Evolutionary conservation across 2,888 invertebrate species (phyloP), one percentile per base, ranked within the genome.

Genomic region (Ichneumon xanthorius): DNA sequence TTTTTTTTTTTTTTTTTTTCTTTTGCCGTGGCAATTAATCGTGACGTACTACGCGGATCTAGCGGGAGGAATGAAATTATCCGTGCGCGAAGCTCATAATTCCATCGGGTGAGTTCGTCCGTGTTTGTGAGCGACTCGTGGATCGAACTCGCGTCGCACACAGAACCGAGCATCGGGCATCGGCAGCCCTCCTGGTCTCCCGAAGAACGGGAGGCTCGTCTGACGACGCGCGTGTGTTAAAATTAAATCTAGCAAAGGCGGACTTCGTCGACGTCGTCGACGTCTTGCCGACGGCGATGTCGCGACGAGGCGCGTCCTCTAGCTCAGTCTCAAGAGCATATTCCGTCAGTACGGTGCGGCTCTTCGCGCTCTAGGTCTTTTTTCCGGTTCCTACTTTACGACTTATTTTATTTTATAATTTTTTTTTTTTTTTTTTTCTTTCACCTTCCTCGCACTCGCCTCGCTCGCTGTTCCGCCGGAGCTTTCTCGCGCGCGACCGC

Each of bases 271-370:
- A 79, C 77, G 82, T 70, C 26, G 80, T 80, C 70, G 55, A 80
- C 85, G 85, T 88, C 87, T 82, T 88, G 91, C 88, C 92, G 91
- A 90, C 91, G 90, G 87, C 84, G 88, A 84, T 86, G 90, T 88
- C 88, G 92, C 88, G 80, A 82, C 85, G 81, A 82, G 86, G 86
- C 91, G 90, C 93, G 93, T 93, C 93, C 94, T 93, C 92, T 93
- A 90, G 91, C 90, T 93, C 93, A 94, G 94, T 94, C 93, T 93
- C 93, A 94, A 94, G 93, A 93, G 90, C 93, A 93, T 90, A 91
- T 88, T 88, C 87, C 89, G 90, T 89, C 88, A 88, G 92, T 88
- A 90, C 92, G 92, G 93, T 85, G 87, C 71, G 65, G 53, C 73
- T 87, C 79, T 61, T 80, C 73, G 26, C 58, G 55, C 33, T 73